Conservation (phyloP, 2,113 vertebrate genomes). For the Cololabis saira region DNA sequence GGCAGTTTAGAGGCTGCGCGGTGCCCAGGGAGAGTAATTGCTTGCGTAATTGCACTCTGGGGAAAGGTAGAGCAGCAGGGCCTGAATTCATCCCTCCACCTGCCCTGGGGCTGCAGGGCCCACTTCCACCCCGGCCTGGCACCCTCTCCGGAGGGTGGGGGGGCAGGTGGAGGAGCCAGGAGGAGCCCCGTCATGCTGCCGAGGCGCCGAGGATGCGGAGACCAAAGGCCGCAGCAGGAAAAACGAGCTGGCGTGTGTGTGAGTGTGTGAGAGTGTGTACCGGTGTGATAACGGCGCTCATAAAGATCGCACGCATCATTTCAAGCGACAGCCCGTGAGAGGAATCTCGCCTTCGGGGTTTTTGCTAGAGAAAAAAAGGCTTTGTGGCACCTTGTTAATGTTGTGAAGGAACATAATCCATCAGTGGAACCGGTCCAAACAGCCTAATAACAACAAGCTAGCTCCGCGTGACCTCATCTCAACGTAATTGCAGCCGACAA, state of each 20-base stretch:
- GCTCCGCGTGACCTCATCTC: neutral
- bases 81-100: conserved; percentile 53
- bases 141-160: conserved; percentile 32
- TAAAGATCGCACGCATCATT: neutral
- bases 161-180: conserved; percentile 49
- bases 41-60: conserved; percentile 78
- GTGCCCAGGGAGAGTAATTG: conserved; percentile 67
- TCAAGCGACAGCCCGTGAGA: neutral
- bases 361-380: neutral
- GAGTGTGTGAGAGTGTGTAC: neutral
- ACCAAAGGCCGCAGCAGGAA: conserved; percentile 1
- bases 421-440: neutral
- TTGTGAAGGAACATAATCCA: neutral
- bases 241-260: neutral
- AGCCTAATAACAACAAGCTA: neutral
- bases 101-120: conserved; percentile 48
- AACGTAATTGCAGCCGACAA: neutral
- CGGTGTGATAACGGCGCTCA: neutral
- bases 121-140: conserved; percentile 27
- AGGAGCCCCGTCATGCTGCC: too few species aligned
- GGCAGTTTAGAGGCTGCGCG: conserved; percentile 59
- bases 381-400: neutral
- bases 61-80: conserved; percentile 53
- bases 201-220: conserved; percentile 22
- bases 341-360: neutral